phyloP scores from a whole-genome alignment of 2,113 vertebrate genomes.

The Mus spicilegus region DNA sequence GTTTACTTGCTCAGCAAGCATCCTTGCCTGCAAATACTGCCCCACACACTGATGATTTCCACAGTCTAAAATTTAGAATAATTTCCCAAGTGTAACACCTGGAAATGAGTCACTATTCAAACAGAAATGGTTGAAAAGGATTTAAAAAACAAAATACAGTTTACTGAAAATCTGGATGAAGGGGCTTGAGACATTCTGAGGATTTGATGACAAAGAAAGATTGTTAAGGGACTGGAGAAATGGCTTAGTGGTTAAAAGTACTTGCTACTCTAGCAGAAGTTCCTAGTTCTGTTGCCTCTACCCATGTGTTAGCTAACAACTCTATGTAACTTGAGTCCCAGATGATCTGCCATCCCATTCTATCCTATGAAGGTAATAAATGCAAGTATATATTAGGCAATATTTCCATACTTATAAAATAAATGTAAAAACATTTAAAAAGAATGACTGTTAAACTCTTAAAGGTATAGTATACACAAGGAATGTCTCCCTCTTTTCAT shows the following conservation, averaged over 20 bases:
- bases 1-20: not conserved
- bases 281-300: not conserved
- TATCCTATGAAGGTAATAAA: too few species aligned
- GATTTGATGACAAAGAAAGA: not conserved
- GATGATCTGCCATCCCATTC: not conserved
- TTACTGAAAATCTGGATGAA: not conserved
- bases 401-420: not conserved
- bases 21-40: not conserved
- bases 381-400: too few species aligned
- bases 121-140: not conserved
- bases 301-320: not conserved
- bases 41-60: not conserved
- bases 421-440: not conserved
- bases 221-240: not conserved
- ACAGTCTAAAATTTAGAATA: not conserved
- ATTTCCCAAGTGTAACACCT: not conserved
- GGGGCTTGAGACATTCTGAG: not conserved
- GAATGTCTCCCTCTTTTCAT: not conserved
- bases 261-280: not conserved
- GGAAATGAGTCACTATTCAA: not conserved
- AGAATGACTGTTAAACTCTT: not conserved
- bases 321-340: not conserved
- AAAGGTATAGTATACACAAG: not conserved
- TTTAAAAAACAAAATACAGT: not conserved
- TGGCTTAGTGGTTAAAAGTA: not conserved